Conservation (phyloP, 1,140 invertebrate genomes). For the Ditylenchus dipsaci region DNA sequence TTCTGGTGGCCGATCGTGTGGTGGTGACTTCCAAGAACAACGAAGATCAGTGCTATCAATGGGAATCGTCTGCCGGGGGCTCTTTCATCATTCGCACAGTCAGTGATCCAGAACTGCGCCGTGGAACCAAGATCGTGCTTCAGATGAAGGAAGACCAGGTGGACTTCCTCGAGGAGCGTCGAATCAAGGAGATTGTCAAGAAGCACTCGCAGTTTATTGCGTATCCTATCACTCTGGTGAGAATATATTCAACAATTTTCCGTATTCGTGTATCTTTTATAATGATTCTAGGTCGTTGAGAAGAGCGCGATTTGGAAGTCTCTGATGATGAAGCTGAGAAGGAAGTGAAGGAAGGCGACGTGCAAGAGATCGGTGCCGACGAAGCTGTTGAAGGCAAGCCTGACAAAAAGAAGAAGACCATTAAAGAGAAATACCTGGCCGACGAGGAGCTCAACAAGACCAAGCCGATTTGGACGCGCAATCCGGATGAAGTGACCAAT, state of each 20-base stretch:
- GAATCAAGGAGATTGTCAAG: slow-evolving; percentile 93
- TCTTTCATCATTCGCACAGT: slow-evolving; percentile 78
- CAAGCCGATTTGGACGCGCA: slow-evolving; percentile 96
- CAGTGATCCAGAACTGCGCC: slow-evolving; percentile 70
- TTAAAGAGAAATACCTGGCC: slow-evolving; percentile 87
- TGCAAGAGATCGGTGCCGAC: slow-evolving; percentile 64
- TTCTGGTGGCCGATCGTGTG: slow-evolving; percentile 90
- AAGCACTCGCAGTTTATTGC: slow-evolving; percentile 99
- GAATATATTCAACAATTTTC: too few relatives aligned
- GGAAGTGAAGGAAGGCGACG: slow-evolving; percentile 91
- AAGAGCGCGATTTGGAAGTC: slow-evolving; percentile 82
- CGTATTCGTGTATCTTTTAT: slow-evolving; percentile 1
- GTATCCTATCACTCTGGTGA: slow-evolving; percentile 86
- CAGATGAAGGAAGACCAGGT: slow-evolving; percentile 84
- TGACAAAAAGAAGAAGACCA: slow-evolving; percentile 77
- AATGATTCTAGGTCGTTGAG: slow-evolving; percentile 68
- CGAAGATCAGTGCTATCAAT: slow-evolving; percentile 77
- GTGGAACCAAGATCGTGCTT: slow-evolving; percentile 82
- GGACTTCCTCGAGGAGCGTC: slow-evolving; percentile 84
- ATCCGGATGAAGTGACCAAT: slow-evolving; percentile 91
- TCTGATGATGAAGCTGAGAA: slow-evolving; percentile 64
- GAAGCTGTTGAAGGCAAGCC: slow-evolving; percentile 63
- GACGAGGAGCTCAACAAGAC: slow-evolving; percentile 99
- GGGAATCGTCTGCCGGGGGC: slow-evolving; percentile 87
- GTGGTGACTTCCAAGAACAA: slow-evolving; percentile 90